A percentile compares a stretch with the other conserved stretches of the same genome.
Evolutionary conservation across 2,797 vertebrate genomes (phyloP).

Genomic region (Heteromormyrus szaboi): DNA sequence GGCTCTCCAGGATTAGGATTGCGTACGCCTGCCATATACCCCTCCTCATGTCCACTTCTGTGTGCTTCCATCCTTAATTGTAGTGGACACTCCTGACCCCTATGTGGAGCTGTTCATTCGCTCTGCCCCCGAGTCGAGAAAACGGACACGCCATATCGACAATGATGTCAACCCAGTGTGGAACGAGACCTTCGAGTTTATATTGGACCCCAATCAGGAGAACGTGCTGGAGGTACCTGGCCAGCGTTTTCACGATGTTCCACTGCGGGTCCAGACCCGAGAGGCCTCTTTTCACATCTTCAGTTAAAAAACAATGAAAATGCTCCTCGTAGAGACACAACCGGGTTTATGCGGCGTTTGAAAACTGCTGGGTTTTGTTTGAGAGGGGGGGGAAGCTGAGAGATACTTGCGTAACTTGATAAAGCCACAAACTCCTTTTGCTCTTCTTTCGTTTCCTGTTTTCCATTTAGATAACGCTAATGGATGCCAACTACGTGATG

Average conservation of each 20-base stretch:
- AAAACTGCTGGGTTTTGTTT: background rate
- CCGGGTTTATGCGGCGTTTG: background rate
- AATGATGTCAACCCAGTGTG: constrained; percentile 88
- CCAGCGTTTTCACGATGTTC: background rate
- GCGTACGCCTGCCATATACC: background rate
- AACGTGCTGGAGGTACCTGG: constrained; percentile 36
- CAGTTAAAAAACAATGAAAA: background rate
- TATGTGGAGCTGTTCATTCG: constrained; percentile 93
- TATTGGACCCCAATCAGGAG: constrained; percentile 87
- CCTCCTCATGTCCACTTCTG: background rate
- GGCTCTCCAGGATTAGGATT: background rate
- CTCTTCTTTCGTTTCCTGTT: background rate
- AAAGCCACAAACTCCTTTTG: background rate
- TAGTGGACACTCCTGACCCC: constrained; percentile 96
- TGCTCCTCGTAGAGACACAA: background rate
- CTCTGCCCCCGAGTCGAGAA: constrained; percentile 84
- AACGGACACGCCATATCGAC: constrained; percentile 88
- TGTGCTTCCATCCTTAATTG: constrained; percentile 16
- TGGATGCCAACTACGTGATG: constrained; percentile 98
- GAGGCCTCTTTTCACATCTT: background rate
- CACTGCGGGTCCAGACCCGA: background rate
- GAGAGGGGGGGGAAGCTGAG: background rate
- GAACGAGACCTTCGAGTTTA: constrained; percentile 90
- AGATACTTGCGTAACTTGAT: background rate
- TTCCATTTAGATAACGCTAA: constrained; percentile 78